phyloP scores from a whole-genome alignment of 2,113 vertebrate genomes.

The Procavia capensis region DNA sequence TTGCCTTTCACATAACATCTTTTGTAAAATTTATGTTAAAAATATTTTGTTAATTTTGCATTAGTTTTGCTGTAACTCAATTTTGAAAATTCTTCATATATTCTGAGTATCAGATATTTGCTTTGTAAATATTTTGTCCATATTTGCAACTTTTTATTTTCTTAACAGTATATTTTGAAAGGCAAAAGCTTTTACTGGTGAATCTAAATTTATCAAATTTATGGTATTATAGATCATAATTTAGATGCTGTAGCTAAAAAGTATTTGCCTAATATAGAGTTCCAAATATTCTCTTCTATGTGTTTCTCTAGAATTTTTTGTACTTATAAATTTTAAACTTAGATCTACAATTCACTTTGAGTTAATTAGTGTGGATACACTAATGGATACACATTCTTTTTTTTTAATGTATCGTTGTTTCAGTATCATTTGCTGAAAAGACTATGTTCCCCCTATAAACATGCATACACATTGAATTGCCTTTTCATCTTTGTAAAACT shows the following conservation, averaged over 20 bases:
- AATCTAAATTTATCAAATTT: background rate
- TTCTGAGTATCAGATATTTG: background rate
- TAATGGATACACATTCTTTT: background rate
- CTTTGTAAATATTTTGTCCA: background rate
- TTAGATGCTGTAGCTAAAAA: background rate
- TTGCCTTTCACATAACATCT: background rate
- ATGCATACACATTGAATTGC: background rate
- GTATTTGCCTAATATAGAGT: background rate
- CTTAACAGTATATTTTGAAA: background rate
- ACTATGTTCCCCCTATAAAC: too few species aligned
- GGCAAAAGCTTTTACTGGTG: background rate
- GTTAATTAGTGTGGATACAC: background rate
- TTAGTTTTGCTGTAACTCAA: background rate
- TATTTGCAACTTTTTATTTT: background rate
- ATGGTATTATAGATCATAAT: background rate
- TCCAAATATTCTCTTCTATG: background rate
- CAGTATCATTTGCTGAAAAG: background rate
- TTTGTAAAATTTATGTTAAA: background rate
- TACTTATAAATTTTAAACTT: background rate
- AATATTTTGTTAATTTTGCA: background rate
- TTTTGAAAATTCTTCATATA: background rate
- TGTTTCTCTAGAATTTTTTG: background rate
- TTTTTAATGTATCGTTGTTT: background rate
- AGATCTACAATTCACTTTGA: background rate
- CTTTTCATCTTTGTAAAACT: background rate